Base-by-base conservation (phyloP, 2,797 vertebrate genomes). In the Todus mexicanus region DNA sequence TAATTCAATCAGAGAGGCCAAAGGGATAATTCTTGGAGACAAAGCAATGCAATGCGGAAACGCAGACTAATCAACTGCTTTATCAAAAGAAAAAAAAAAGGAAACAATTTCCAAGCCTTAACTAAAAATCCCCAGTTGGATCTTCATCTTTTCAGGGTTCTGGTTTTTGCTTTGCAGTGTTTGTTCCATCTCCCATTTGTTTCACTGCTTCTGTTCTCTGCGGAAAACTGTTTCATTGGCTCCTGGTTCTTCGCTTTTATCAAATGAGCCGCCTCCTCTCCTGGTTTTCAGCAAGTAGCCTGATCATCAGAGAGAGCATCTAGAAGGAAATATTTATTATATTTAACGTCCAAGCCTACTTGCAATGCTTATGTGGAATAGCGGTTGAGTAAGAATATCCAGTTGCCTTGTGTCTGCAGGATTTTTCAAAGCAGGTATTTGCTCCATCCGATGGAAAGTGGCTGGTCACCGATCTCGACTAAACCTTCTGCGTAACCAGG, bases 1-100 rank as follows among this genome's bases (percentile, higher is more conserved):
- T 97, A 97, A 97, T 96, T 87, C 7, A 43, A 97, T 97, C 96
- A 96, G 61, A 84, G 78, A 95, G 92, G 91, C 91, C 92, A 90
- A 93, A 78, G 69, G 95, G 93, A 91, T 94, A 93, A 92, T 92
- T 92, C 96, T 60, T 76, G 94, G 95, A 97, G 96, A 96, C 81
- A 91, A 87, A 90, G 94, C 95, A 93, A 85, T 17, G 86, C 81
- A 90, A 92, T 12, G 4, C 84, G 93, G 97, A 97, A 97, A 97
- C 94, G 91, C 93, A 66, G 95, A 61, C 92, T 93, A 95, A 97
- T 96, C 94, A 89, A 81, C 77, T 81, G 84, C 94, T 93, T 91
- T 82, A 90, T 87, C 86, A 87, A 74, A 89, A 95, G 88, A 81
- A 95, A 92, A 92, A 96, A 81, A 95, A 92, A 92, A 96, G 64